Evolutionary conservation across 1,140 invertebrate genomes (phyloP).

Genomic region (Drepana arcuata): DNA sequence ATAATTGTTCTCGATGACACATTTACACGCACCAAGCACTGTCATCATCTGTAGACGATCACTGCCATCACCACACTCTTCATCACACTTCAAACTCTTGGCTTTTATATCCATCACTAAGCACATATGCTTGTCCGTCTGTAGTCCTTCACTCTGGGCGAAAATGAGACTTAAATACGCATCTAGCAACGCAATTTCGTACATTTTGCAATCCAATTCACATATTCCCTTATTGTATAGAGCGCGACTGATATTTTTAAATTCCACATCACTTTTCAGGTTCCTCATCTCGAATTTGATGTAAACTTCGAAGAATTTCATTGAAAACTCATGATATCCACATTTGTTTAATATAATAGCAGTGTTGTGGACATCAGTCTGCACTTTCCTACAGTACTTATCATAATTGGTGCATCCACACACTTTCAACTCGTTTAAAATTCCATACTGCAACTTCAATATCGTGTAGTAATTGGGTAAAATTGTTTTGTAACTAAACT

Average conservation of each 20-base stretch:
- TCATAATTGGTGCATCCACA: conserved; percentile 31
- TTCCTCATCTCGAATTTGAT: conserved; percentile 33
- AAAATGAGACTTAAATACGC: conserved; percentile 49
- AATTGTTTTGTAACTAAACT: conserved; percentile 12
- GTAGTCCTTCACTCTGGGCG: conserved; percentile 21
- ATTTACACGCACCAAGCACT: conserved; percentile 27
- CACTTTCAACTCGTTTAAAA: conserved; percentile 25
- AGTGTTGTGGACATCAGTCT: conserved; percentile 46
- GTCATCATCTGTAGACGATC: conserved; percentile 33
- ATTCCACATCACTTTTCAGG: conserved; percentile 20
- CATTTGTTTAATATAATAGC: conserved; percentile 40
- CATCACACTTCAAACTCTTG: conserved; percentile 31
- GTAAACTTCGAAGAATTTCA: conserved; percentile 46
- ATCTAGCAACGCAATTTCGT: conserved; percentile 32
- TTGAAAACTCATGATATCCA: conserved; percentile 32
- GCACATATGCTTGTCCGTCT: conserved; percentile 44
- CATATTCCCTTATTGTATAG: conserved; percentile 59
- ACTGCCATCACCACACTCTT: conserved; percentile 8
- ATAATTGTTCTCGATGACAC: conserved; percentile 14
- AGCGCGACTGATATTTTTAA: conserved; percentile 42
- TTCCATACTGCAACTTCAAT: conserved; percentile 32
- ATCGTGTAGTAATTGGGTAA: conserved; percentile 19
- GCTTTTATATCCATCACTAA: conserved; percentile 55
- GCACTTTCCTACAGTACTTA: conserved; percentile 39
- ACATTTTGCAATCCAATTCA: conserved; percentile 36